A percentile compares a stretch with the other conserved stretches of the same genome.
Evolutionary conservation across 2,888 invertebrate genomes (phyloP).

Genomic region (Cephus sareptanus): DNA sequence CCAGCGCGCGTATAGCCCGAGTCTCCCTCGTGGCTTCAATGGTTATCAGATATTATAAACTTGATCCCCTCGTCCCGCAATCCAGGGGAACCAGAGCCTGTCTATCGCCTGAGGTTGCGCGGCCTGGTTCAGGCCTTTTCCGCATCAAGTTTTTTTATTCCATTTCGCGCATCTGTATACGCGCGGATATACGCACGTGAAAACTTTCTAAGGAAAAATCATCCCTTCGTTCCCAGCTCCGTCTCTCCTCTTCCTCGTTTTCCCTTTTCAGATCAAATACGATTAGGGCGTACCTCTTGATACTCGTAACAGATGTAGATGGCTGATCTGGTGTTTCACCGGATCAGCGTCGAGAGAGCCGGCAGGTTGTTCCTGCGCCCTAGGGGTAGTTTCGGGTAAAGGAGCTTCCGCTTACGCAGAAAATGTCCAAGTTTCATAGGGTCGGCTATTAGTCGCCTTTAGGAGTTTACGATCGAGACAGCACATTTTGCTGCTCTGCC

Average conservation of each 20-base stretch:
- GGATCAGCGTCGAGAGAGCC: not conserved
- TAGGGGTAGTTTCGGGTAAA: not conserved
- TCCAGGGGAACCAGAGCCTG: not conserved
- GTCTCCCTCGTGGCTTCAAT: not conserved
- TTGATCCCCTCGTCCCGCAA: not conserved
- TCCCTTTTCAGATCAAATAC: not conserved
- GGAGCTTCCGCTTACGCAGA: not conserved
- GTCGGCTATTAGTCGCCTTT: conserved; percentile 35
- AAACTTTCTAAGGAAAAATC: not conserved
- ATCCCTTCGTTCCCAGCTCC: not conserved
- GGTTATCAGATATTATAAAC: not conserved
- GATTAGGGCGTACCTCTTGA: not conserved
- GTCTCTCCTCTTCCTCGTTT: not conserved
- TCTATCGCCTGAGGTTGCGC: not conserved
- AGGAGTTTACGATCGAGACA: conserved; percentile 38
- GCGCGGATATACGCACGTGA: not conserved
- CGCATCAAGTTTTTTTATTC: not conserved
- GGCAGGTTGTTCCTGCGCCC: not conserved
- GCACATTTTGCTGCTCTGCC: not conserved
- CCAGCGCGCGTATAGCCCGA: not conserved
- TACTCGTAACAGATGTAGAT: not conserved
- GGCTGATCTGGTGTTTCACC: no score
- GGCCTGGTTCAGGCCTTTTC: not conserved
- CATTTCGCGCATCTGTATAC: not conserved
- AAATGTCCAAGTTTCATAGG: not conserved